These are phyloP conservation scores for Odontesthes bonariensis DNA, from an alignment of 2,113 vertebrate genomes.

Conservation along the genomic window DNA sequence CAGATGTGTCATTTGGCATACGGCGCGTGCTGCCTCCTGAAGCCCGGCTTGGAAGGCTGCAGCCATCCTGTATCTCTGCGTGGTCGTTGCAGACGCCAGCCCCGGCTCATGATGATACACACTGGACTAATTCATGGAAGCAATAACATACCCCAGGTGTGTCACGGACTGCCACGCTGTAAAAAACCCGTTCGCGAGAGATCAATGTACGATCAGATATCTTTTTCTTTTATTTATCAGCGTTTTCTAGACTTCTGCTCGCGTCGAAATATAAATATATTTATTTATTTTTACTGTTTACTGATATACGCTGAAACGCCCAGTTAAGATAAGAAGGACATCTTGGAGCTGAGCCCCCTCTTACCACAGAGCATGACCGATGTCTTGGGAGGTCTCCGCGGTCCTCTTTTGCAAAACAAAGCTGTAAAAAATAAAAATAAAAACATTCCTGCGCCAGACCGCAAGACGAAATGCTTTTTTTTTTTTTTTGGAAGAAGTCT, in stretches of 20 bases:
- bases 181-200: neutral
- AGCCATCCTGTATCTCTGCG: constrained; percentile 46
- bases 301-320: constrained; percentile 29
- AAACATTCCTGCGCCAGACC: constrained; percentile 34
- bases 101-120: constrained; percentile 10
- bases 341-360: constrained; percentile 51
- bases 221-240: no score
- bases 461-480: constrained; percentile 1
- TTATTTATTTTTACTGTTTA: no score
- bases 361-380: constrained; percentile 77
- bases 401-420: constrained; percentile 51
- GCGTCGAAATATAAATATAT: no score
- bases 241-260: no score
- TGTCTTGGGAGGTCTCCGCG: constrained; percentile 65
- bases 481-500: neutral
- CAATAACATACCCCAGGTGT: constrained; percentile 57
- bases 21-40: constrained; percentile 39
- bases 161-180: constrained; percentile 30
- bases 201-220: neutral
- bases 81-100: constrained; percentile 33
- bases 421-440: constrained; percentile 13
- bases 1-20: constrained; percentile 7
- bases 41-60: constrained; percentile 24
- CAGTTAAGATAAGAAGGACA: constrained; percentile 51
- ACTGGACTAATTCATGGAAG: constrained; percentile 23